Percentiles rank a stretch among this genome's conserved stretches.
Conservation (phyloP, 2,113 vertebrate species). For the Rhinolophus sinicus region DNA sequence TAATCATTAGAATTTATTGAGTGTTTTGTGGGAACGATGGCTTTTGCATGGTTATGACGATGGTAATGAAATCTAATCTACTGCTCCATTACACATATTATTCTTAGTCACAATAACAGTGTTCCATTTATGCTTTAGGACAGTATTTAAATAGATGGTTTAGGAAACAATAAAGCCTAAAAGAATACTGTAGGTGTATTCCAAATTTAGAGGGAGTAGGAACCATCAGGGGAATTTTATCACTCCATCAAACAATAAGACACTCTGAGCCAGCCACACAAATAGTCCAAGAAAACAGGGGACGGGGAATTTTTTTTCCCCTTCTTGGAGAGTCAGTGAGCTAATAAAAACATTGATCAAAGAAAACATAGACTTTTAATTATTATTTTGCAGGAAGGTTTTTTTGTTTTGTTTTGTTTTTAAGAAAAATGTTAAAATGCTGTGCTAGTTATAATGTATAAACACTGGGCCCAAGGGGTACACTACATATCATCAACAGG, state of each 20-base stretch:
- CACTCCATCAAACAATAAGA: slow-evolving; percentile 74
- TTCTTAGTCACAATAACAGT: slow-evolving; percentile 60
- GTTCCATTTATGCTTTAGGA: slow-evolving; percentile 41
- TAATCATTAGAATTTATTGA: neutral
- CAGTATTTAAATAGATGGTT: slow-evolving; percentile 70
- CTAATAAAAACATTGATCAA: slow-evolving; percentile 62
- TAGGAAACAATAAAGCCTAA: slow-evolving; percentile 78
- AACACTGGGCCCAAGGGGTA: neutral
- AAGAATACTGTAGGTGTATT: slow-evolving; percentile 67
- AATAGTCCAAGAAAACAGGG: neutral
- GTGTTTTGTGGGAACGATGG: neutral
- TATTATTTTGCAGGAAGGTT: neutral
- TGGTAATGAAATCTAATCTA: slow-evolving; percentile 37
- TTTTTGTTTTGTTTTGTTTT: neutral
- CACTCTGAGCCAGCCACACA: slow-evolving; percentile 32
- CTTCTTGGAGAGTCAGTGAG: neutral
- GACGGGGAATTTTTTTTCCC: neutral
- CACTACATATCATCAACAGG: neutral
- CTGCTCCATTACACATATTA: slow-evolving; percentile 57
- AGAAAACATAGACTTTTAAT: neutral
- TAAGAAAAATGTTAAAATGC: slow-evolving; percentile 29
- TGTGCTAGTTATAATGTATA: neutral
- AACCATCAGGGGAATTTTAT: slow-evolving; percentile 74
- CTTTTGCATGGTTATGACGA: neutral
- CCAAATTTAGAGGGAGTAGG: slow-evolving; percentile 77